These are phyloP conservation scores for Rhynchophorus ferrugineus DNA, from an alignment of 1,140 invertebrate genomes.

Conservation along the genomic window DNA sequence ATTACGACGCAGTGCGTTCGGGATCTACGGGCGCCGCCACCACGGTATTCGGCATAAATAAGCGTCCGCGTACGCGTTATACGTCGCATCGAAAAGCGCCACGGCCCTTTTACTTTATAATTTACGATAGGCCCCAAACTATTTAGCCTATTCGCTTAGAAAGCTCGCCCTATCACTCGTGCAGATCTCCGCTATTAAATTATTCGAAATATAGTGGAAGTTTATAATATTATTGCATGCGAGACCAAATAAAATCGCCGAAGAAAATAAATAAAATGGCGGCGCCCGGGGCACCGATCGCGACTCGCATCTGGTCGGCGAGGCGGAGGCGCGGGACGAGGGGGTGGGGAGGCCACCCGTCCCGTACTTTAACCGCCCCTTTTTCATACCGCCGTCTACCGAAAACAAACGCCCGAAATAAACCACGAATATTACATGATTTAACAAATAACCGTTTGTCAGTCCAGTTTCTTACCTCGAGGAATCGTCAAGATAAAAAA, in stretches of 20 bases:
- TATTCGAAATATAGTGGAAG: constrained; percentile 21
- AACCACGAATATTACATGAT: no score
- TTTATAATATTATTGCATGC: constrained; percentile 24
- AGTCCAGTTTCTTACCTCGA: no score
- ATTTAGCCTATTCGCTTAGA: constrained; percentile 24
- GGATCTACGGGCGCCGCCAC: not conserved
- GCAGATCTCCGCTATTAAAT: constrained; percentile 20
- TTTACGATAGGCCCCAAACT: constrained; percentile 26
- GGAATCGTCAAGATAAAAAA: no score
- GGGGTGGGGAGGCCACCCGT: no score
- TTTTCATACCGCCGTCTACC: no score
- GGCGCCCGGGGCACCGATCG: no score
- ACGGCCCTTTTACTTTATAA: constrained; percentile 19
- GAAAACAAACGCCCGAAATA: no score
- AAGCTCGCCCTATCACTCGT: constrained; percentile 24
- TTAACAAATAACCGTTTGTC: no score
- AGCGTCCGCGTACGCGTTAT: constrained; percentile 21
- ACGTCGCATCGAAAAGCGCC: constrained; percentile 15
- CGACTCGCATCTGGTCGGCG: no score
- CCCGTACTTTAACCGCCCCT: no score
- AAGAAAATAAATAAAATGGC: constrained; percentile 19
- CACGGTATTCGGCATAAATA: constrained; percentile 21
- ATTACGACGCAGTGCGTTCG: not conserved
- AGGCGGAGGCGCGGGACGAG: no score
- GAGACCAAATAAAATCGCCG: constrained; percentile 18